Evolutionary conservation across 2,113 vertebrate genomes (phyloP).

Genomic region (Nicator chloris): DNA sequence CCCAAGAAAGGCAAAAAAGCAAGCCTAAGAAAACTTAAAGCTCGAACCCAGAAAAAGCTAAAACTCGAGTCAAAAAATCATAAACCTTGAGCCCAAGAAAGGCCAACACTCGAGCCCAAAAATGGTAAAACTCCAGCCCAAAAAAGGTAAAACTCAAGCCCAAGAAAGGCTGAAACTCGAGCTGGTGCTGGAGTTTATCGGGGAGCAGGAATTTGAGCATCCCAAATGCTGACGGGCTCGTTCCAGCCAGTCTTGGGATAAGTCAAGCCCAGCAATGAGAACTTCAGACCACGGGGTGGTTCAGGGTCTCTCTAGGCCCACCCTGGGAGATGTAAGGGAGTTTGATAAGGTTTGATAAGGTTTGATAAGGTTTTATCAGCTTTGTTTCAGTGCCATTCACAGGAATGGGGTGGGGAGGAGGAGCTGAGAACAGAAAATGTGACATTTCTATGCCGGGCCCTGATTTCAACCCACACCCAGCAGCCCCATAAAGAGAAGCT

Average conservation of each 20-base stretch:
- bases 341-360: not conserved
- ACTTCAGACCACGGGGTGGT: not conserved
- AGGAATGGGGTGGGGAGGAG: not conserved
- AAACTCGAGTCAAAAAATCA: not conserved
- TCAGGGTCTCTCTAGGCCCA: not conserved
- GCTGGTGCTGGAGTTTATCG: rapidly evolving
- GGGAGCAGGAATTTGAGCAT: not conserved
- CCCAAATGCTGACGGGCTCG: not conserved
- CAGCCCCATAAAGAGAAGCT: not conserved
- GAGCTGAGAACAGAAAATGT: not conserved
- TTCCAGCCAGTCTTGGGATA: not conserved
- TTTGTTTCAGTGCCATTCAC: not conserved
- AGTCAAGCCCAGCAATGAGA: not conserved
- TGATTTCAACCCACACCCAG: not conserved
- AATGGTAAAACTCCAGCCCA: not conserved
- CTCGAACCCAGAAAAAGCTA: not conserved
- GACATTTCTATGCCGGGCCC: not conserved
- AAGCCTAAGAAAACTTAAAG: too few species aligned
- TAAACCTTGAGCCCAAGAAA: not conserved
- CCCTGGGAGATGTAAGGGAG: not conserved
- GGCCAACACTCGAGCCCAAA: not conserved
- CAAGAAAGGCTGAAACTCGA: not conserved
- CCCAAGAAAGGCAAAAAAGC: rapidly evolving
- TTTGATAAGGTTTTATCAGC: not conserved
- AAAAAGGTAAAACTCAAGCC: not conserved